A percentile compares a stretch with the other conserved stretches of the same genome.
phyloP scores from a whole-genome alignment of 1,140 invertebrate species.

The Drosophila sp. region DNA sequence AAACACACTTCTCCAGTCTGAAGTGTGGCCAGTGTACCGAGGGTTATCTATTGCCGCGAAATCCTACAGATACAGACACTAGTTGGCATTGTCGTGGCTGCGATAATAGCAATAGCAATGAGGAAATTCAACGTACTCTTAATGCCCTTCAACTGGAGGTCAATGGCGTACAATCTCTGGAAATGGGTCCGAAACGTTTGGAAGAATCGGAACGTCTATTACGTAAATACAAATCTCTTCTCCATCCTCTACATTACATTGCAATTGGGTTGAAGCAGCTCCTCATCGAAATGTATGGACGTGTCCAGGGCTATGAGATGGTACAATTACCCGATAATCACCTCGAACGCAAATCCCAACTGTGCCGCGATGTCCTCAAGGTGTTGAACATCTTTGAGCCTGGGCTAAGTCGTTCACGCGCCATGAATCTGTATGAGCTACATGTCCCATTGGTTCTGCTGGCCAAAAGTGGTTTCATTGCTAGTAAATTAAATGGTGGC shows the following conservation, averaged over 20 bases:
- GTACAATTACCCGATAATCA: slow-evolving; percentile 89
- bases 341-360: slow-evolving; percentile 89
- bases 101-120: slow-evolving; percentile 85
- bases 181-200: slow-evolving; percentile 76
- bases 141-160: slow-evolving; percentile 87
- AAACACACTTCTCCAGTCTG: slow-evolving; percentile 89
- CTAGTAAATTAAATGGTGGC: slow-evolving; percentile 85
- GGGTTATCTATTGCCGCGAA: slow-evolving; percentile 86
- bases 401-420: slow-evolving; percentile 89
- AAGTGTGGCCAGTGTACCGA: slow-evolving; percentile 90
- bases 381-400: slow-evolving; percentile 90
- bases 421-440: slow-evolving; percentile 90
- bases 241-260: slow-evolving; percentile 90
- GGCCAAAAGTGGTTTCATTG: slow-evolving; percentile 86
- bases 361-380: slow-evolving; percentile 87
- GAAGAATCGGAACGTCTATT: slow-evolving; percentile 84
- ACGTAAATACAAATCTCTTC: slow-evolving; percentile 85
- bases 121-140: slow-evolving; percentile 85
- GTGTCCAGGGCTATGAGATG: slow-evolving; percentile 88
- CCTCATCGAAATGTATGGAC: slow-evolving; percentile 90
- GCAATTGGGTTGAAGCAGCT: slow-evolving; percentile 86
- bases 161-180: slow-evolving; percentile 82
- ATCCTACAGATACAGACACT: slow-evolving; percentile 87
- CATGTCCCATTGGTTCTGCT: slow-evolving; percentile 89
- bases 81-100: slow-evolving; percentile 91